These are phyloP conservation scores for Drosophila serrata DNA, from an alignment of 1,140 invertebrate species.

Conservation along the genomic window DNA sequence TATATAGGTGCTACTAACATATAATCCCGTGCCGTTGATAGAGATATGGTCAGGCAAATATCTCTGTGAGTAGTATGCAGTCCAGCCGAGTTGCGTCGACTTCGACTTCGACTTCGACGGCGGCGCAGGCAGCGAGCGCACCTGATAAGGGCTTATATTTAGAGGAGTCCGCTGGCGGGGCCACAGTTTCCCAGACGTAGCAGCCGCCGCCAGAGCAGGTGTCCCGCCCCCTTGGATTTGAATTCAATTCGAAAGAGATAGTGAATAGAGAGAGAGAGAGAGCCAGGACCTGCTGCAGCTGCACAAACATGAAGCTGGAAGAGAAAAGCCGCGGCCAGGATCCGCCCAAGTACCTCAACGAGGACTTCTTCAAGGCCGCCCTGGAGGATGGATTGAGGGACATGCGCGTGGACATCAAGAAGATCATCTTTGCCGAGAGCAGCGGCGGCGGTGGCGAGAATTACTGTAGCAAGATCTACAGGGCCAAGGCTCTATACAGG, in stretches of 20 bases:
- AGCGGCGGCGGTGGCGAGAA: constrained; percentile 78
- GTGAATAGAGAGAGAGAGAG: neutral
- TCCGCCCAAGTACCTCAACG: constrained; percentile 75
- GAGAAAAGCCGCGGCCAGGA: constrained; percentile 34
- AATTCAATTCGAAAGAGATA: neutral
- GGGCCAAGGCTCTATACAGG: constrained; percentile 66
- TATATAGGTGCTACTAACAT: neutral
- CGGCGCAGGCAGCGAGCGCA: constrained; percentile 18
- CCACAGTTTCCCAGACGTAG: constrained; percentile 59
- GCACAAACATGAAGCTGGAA: constrained; percentile 60
- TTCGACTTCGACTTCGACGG: constrained; percentile 4
- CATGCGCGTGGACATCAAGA: constrained; percentile 76
- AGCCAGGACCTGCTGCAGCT: constrained; percentile 1
- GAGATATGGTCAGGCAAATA: constrained; percentile 27
- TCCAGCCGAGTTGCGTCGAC: neutral
- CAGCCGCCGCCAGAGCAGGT: constrained; percentile 24
- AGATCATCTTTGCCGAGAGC: constrained; percentile 73
- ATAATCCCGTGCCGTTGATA: constrained; percentile 6
- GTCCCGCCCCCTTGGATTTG: constrained; percentile 5
- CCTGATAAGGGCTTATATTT: constrained; percentile 66
- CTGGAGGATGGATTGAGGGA: constrained; percentile 76
- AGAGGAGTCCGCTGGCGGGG: constrained; percentile 48
- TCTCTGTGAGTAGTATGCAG: constrained; percentile 12
- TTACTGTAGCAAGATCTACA: constrained; percentile 83
- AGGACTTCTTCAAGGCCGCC: constrained; percentile 78